phyloP scores from a whole-genome alignment of 2,113 vertebrate genomes.

The Hemibagrus wyckioides region DNA sequence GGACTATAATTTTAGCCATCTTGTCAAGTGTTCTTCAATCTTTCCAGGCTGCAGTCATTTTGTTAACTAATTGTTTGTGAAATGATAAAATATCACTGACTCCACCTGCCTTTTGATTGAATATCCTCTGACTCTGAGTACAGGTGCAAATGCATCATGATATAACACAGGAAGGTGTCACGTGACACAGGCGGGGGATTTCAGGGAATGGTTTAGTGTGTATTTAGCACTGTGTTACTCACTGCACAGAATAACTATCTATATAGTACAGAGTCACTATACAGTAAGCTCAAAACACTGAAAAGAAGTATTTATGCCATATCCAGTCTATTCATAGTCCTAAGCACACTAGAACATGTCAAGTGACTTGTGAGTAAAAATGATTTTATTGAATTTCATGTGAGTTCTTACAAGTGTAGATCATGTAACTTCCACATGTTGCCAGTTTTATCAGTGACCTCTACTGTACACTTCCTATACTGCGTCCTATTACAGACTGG shows the following conservation, averaged over 20 bases:
- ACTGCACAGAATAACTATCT: slow-evolving; percentile 19
- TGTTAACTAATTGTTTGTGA: too few relatives aligned
- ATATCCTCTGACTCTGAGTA: not conserved
- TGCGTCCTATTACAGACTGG: not conserved
- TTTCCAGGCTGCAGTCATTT: too few relatives aligned
- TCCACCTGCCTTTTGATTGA: not conserved
- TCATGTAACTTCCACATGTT: not conserved
- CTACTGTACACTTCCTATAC: slow-evolving; percentile 5
- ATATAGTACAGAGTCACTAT: not conserved
- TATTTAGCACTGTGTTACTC: too few relatives aligned
- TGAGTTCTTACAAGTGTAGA: too few relatives aligned
- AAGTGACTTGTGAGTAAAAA: not conserved
- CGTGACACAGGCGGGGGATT: not conserved
- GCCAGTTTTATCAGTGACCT: not conserved
- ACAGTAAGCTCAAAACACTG: not conserved
- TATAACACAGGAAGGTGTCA: not conserved
- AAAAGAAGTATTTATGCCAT: not conserved
- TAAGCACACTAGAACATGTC: not conserved
- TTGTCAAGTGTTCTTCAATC: not conserved
- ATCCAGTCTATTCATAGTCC: not conserved
- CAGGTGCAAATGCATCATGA: slow-evolving; percentile 31
- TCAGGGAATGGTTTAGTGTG: too few relatives aligned
- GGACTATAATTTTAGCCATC: not conserved
- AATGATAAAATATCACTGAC: not conserved
- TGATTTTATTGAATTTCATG: too few relatives aligned